Conservation (phyloP, 2,888 invertebrate genomes). For the Acrobasis suavella region DNA sequence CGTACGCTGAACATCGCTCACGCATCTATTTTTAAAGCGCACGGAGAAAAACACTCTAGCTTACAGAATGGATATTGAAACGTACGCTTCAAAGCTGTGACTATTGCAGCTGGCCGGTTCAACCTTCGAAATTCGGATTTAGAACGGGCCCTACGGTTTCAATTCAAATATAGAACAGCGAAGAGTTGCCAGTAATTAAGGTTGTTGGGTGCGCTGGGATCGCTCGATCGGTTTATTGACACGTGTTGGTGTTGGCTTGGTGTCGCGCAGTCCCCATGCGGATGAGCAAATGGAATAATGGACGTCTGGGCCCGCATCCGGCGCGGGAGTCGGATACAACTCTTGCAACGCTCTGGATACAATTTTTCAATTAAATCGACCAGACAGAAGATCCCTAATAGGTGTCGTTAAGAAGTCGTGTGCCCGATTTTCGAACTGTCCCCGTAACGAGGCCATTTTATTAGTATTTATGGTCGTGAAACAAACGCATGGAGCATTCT, state of each 20-base stretch:
- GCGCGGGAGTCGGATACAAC: constrained; percentile 77
- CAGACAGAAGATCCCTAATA: constrained; percentile 82
- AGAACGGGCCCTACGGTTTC: constrained; percentile 59
- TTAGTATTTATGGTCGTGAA: constrained; percentile 79
- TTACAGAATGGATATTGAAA: constrained; percentile 53
- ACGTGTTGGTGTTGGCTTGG: constrained; percentile 57
- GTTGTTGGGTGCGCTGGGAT: constrained; percentile 44
- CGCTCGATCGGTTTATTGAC: constrained; percentile 70
- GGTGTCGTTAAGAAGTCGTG: constrained; percentile 82
- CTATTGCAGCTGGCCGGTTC: constrained; percentile 41
- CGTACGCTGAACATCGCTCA: constrained; percentile 64
- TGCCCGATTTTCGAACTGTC: constrained; percentile 81
- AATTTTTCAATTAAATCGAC: constrained; percentile 82
- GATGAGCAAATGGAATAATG: constrained; percentile 82
- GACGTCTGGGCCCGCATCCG: constrained; percentile 82
- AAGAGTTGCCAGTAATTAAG: constrained; percentile 58
- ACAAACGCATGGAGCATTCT: constrained; percentile 66
- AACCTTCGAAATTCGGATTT: constrained; percentile 41
- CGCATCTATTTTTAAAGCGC: constrained; percentile 66
- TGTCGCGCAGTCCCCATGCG: constrained; percentile 68
- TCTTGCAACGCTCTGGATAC: constrained; percentile 79
- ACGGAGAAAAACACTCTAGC: constrained; percentile 63
- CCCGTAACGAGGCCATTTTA: constrained; percentile 79
- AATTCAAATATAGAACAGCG: constrained; percentile 63
- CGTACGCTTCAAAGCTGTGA: constrained; percentile 43